These are phyloP conservation scores for Calycopis cecrops DNA, from an alignment of 1,140 invertebrate genomes.

Conservation along the genomic window DNA sequence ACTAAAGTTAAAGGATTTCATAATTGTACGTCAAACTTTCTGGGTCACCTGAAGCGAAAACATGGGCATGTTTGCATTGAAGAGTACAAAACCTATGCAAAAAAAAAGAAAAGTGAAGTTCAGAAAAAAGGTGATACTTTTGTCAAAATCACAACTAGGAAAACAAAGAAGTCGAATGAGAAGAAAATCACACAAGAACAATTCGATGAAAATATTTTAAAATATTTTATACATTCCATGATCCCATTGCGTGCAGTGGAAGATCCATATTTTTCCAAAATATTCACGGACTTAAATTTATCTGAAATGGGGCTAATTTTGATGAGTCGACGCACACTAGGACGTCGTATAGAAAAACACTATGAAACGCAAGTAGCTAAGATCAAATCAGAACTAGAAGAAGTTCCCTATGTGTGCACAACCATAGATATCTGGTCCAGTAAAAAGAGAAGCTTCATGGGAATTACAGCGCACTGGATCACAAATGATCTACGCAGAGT, in stretches of 20 bases:
- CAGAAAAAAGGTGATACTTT: too few species aligned
- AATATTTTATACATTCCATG: slow-evolving; percentile 27
- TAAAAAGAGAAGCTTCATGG: slow-evolving; percentile 21
- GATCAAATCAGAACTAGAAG: slow-evolving; percentile 16
- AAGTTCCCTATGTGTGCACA: slow-evolving; percentile 17
- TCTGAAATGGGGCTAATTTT: slow-evolving; percentile 18
- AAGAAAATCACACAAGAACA: slow-evolving; percentile 1
- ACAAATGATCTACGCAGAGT: slow-evolving; percentile 17
- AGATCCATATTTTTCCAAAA: slow-evolving; percentile 24
- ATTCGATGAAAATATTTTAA: slow-evolving; percentile 15
- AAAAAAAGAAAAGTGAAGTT: neutral
- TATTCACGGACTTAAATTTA: slow-evolving; percentile 19
- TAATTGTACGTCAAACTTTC: too few species aligned
- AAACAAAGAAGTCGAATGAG: too few species aligned
- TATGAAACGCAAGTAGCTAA: slow-evolving; percentile 19
- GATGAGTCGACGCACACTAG: slow-evolving; percentile 19
- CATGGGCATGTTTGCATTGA: too few species aligned
- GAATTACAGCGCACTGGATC: slow-evolving; percentile 27
- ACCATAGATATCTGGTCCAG: slow-evolving; percentile 24
- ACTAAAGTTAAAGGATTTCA: too few species aligned
- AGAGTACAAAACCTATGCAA: neutral
- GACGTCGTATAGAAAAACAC: slow-evolving; percentile 15
- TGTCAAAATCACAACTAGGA: neutral
- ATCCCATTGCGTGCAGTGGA: slow-evolving; percentile 22
- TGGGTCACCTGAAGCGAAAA: too few species aligned